Base-by-base conservation (phyloP, 1,140 invertebrate species). In the Hirudo medicinalis region DNA sequence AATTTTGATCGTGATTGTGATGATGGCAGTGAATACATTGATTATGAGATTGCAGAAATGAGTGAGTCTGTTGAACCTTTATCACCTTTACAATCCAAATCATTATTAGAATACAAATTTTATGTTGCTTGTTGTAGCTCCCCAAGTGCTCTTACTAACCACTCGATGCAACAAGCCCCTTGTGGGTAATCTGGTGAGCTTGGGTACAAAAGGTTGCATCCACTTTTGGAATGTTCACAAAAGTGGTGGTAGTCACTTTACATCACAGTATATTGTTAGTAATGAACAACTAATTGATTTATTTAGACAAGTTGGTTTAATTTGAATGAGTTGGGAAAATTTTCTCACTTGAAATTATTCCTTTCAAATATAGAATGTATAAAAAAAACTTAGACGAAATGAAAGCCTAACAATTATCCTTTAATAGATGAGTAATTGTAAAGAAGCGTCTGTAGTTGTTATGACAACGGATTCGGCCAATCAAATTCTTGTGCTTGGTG, bases 171-270 rank as follows among this genome's bases (percentile, higher is more conserved):
- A 13, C 15, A 22, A 63, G 57, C 29, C n/a, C 2, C 27, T 55
- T 11, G 54, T 19, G 25, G n/a, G 36, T 1, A 71, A 71, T 15
- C 43, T 60, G 22, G 25, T 71, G 70, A 71, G 20, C n/a, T 71
- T 69, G 36, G 82, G 82, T 29, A 81, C 81, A 6, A 72, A 76
- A 4, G 80, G 77, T 57, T 76, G 79, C 69, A 79, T 83, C 40
- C 80, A 82, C 69, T 78, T 83, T 40, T 83, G 82, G 82, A 82
- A 80, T 68, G 77, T 82, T 17, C 82, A 78, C 73, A 76, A 82
- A 54, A 49, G 63, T 70, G 36, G 29, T 57, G n/a, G 36, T 71
- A 22, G 25, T 9, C 53, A 29, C 11, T 11, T 71, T 40, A 54
- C 27, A 0, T 27, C 22, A 22, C 13, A 60, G 25, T 13, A 49